Conservation (phyloP, 2,888 invertebrate species). For the Metallyticus violacea region DNA sequence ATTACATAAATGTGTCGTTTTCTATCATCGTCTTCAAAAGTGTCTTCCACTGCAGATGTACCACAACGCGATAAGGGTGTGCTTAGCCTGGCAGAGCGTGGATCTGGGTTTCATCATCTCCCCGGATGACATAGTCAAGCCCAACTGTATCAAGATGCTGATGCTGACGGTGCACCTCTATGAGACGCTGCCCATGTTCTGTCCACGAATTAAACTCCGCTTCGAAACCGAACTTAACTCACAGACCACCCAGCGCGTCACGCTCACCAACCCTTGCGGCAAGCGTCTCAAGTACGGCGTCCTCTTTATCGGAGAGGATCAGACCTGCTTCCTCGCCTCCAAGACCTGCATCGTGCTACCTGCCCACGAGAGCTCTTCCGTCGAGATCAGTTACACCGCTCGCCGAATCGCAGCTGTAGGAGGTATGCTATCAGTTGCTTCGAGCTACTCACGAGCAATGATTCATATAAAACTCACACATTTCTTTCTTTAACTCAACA, state of each 20-base stretch:
- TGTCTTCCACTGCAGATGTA: constrained; percentile 41
- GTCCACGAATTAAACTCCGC: constrained; percentile 37
- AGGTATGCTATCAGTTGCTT: not conserved
- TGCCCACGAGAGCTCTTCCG: not conserved
- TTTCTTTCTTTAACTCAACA: no score
- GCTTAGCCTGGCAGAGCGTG: constrained; percentile 55
- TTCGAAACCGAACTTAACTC: constrained; percentile 11
- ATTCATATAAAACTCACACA: no score
- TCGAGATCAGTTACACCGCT: not conserved
- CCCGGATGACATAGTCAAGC: constrained; percentile 52
- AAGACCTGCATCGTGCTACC: not conserved
- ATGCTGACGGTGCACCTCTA: constrained; percentile 58
- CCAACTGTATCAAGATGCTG: constrained; percentile 57
- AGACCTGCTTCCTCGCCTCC: not conserved
- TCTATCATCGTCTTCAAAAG: no score
- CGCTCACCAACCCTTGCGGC: constrained; percentile 23
- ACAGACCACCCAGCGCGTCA: constrained; percentile 37
- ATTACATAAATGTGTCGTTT: no score
- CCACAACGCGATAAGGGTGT: constrained; percentile 57
- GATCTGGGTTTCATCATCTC: constrained; percentile 55
- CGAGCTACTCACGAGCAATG: no score
- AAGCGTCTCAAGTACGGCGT: constrained; percentile 21
- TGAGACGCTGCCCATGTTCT: constrained; percentile 53
- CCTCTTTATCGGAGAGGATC: not conserved
- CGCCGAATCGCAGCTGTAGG: not conserved